A percentile compares a stretch with the other conserved stretches of the same genome.
phyloP scores from a whole-genome alignment of 2,888 invertebrate genomes.

The Baronia brevicornis region DNA sequence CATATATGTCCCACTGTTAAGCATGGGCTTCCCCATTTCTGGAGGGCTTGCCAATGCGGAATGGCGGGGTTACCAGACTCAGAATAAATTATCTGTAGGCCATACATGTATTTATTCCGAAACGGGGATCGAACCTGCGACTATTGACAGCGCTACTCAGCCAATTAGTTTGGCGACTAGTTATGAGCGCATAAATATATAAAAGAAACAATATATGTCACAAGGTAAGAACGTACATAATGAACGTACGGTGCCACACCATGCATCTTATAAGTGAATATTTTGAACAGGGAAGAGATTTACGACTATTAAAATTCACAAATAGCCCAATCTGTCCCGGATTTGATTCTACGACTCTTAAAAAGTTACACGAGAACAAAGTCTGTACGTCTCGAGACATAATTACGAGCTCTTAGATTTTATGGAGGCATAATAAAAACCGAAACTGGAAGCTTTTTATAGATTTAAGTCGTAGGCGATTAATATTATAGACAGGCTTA shows the following conservation, averaged over 20 bases:
- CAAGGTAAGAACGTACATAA: constrained; percentile 10
- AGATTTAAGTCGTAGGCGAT: constrained; percentile 47
- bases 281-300: constrained; percentile 34
- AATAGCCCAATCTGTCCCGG: constrained; percentile 48
- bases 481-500: constrained; percentile 41
- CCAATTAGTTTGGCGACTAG: not conserved
- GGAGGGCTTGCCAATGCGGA: no score
- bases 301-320: constrained; percentile 45
- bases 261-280: constrained; percentile 20
- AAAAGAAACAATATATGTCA: constrained; percentile 16
- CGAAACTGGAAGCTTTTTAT: constrained; percentile 53
- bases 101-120: no score
- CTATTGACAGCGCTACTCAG: constrained; percentile 2
- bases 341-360: constrained; percentile 29
- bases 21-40: no score
- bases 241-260: constrained; percentile 2
- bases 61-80: no score
- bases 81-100: no score
- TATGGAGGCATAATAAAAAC: constrained; percentile 56
- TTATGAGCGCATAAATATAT: constrained; percentile 11
- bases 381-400: constrained; percentile 26
- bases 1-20: no score
- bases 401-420: constrained; percentile 58
- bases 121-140: no score
- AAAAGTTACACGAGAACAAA: constrained; percentile 35